Evolutionary conservation across 2,113 vertebrate genomes (phyloP).

Genomic region (Alexandromys fortis): DNA sequence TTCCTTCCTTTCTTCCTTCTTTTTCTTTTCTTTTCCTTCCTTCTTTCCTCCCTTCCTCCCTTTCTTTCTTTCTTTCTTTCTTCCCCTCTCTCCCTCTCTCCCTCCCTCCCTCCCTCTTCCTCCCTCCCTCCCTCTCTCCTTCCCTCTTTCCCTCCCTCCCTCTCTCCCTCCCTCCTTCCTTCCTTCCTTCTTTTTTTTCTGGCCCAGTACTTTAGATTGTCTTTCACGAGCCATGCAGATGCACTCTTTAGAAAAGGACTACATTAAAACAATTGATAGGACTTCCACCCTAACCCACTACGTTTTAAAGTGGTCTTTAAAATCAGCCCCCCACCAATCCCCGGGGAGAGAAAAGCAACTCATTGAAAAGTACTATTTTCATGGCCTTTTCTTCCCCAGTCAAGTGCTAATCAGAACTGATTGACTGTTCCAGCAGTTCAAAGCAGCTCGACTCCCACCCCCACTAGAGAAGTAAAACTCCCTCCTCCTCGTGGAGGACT

Average conservation of each 20-base stretch:
- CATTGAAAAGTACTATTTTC: background rate
- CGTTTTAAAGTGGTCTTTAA: constrained; percentile 33
- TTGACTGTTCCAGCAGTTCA: background rate
- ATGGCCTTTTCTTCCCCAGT: constrained; percentile 18
- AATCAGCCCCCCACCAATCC: background rate
- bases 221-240: constrained; percentile 8
- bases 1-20: too few relatives aligned
- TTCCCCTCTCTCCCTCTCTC: too few relatives aligned
- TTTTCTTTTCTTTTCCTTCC: too few relatives aligned
- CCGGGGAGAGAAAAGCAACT: background rate
- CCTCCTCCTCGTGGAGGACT: background rate
- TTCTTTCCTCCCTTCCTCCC: background rate
- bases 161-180: background rate
- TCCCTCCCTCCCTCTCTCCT: background rate
- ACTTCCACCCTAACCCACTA: background rate
- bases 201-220: background rate
- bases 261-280: background rate
- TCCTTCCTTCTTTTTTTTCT: background rate
- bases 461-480: background rate
- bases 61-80: background rate
- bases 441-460: background rate
- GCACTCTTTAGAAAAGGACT: constrained; percentile 6
- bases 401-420: constrained; percentile 12
- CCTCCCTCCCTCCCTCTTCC: too few relatives aligned
- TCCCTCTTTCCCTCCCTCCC: too few relatives aligned